Evolutionary conservation across 2,797 vertebrate species (phyloP), one percentile per base, ranked within the genome.

Genomic region (Cryptoprocta ferox): DNA sequence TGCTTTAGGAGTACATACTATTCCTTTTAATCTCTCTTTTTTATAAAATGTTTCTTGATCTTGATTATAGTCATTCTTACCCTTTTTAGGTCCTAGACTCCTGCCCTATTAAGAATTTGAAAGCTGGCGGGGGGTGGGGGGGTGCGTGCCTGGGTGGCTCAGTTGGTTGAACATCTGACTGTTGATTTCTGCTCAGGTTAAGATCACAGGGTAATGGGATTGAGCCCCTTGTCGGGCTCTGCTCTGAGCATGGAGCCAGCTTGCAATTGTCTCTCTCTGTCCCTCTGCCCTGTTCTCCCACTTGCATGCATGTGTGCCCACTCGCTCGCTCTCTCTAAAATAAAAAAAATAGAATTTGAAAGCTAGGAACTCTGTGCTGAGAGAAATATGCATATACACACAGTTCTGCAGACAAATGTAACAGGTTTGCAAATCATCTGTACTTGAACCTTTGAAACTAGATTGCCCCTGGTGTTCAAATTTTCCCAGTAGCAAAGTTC

Each of bases 1-100:
- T 75, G 42, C 26, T 75, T 45, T 75, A 75, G 42, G 71, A 45
- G 39, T 75, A 75, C 28, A 71, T 85, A 63, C 66, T 19, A 28
- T 80, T 79, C 32, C 14, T 59, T 92, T 94, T 68, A 45, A n/a
- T 71, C 9, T 53, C 3, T 94, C 32, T 70, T 21, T 13, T 63
- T 84, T 86, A 79, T 30, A 71, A 71, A 92, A 32, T 42, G 30
- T 76, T 87, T n/a, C n/a, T 76, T 66, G 80, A 50, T 92, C 75
- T 94, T 95, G n/a, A 94, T 45, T 90, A 15, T 86, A 65, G 35
- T 81, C 32, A 32, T 80, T 96, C 50, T 95, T 90, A 93, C 4
- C 50, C 63, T 35, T 86, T 86, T 56, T 45, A 96, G 32, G 53
- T 76, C 32, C 80, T 18, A 75, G 30, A 76, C 19, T 83, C 37